Evolutionary conservation across 2,113 vertebrate genomes (phyloP), one percentile per base, ranked within the genome.

Genomic region (Lepisosteus osseus): DNA sequence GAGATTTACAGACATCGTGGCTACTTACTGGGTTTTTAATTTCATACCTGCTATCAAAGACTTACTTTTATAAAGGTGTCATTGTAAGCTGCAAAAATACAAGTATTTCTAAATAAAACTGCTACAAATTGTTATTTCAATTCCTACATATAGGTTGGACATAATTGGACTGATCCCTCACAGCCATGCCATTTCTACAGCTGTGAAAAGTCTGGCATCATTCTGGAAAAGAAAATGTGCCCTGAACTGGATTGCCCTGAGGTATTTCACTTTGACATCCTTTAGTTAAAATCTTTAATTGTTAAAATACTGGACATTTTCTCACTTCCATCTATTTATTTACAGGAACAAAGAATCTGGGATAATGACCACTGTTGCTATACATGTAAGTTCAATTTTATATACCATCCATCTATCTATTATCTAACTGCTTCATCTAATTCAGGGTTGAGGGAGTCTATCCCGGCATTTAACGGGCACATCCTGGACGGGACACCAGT

Each of bases 281-380:
- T 65, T 51, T 9, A 51, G 47, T 51, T 7, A 40, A 15, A 56
- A 7, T 41, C 3, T 13, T 43, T 63, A 3, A 3, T 51, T 12
- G 14, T 7, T 66, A 5, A 47, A 70, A 61, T 47, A 29, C 69
- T 47, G 5, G 1, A 51, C 47, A 29, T 29, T 69, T 45, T 74
- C 13, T 54, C 12, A 1, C 29, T 44, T 62, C 65, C 68, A 11
- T 70, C 70, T 54, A 6, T 76, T 17, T 51, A 7, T 73, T 4
- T 73, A 3, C 75, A 89, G 87, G 80, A 81, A 12, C 70, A 75
- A 12, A 76, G 72, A 64, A 68, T 82, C 5, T 87, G 87, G 87
- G 87, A 89, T 2, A 15, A 79, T 3, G 57, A 83, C 40, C 76
- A 78, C 42, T 88, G 87, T 80, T 86, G 84, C 77, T 86, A 79